These are phyloP conservation scores for Pterophyllum scalare DNA, from an alignment of 2,113 vertebrate genomes.

Conservation along the genomic window DNA sequence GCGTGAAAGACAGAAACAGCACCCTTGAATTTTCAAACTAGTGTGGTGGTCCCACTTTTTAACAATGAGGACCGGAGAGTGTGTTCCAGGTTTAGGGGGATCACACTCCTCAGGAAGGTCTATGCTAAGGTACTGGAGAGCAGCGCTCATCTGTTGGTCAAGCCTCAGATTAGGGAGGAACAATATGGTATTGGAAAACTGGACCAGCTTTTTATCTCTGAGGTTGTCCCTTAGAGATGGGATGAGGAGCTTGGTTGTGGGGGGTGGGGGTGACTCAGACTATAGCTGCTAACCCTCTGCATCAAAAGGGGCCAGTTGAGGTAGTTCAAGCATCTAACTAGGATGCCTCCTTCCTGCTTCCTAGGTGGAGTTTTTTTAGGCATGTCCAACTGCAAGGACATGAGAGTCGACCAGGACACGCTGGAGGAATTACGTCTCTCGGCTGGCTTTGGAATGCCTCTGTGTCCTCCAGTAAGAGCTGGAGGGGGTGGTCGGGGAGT, in stretches of 20 bases:
- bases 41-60: too few relatives aligned
- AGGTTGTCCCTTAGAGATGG: neutral
- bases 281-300: too few relatives aligned
- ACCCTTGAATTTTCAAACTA: too few relatives aligned
- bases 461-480: neutral
- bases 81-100: too few relatives aligned
- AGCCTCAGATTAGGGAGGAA: too few relatives aligned
- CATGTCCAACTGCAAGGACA: neutral
- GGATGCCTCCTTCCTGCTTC: neutral
- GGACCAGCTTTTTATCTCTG: neutral
- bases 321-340: neutral
- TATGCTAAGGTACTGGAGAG: too few relatives aligned
- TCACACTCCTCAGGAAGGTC: too few relatives aligned
- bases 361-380: neutral
- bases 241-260: neutral
- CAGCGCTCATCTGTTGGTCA: too few relatives aligned
- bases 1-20: too few relatives aligned
- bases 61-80: too few relatives aligned
- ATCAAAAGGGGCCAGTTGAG: neutral
- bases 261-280: neutral
- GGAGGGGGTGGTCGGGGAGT: neutral
- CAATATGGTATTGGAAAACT: neutral
- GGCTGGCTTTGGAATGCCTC: neutral
- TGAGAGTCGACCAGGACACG: rapidly evolving
- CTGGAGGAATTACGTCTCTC: neutral